These are phyloP conservation scores for Damaliscus lunatus DNA, from an alignment of 2,113 vertebrate genomes.

Conservation along the genomic window DNA sequence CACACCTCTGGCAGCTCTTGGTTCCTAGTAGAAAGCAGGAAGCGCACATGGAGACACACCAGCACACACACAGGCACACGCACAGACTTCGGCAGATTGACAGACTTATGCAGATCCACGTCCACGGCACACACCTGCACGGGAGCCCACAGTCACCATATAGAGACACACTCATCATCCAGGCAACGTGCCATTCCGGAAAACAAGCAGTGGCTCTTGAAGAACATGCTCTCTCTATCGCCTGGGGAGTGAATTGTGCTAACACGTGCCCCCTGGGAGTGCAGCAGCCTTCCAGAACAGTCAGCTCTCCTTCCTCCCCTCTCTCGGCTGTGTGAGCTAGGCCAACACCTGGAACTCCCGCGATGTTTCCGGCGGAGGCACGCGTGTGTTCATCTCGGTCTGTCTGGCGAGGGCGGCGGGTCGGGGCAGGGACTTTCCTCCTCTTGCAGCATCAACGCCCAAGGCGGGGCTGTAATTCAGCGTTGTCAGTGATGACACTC, in stretches of 20 bases:
- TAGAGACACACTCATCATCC: neutral
- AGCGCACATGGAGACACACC: accelerated
- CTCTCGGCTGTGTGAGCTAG: neutral
- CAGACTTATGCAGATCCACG: neutral
- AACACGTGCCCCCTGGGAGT: neutral
- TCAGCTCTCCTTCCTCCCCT: neutral
- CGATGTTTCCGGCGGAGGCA: neutral
- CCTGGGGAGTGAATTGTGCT: neutral
- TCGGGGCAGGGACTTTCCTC: neutral
- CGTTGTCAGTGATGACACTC: neutral
- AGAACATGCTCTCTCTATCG: neutral
- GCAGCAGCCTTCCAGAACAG: neutral
- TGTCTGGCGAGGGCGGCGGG: neutral
- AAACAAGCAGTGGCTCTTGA: neutral
- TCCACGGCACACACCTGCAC: neutral
- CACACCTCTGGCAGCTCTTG: neutral
- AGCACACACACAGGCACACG: neutral
- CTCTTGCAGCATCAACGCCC: neutral
- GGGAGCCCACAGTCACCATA: neutral
- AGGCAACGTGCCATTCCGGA: neutral
- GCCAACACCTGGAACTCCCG: neutral
- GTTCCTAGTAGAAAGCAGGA: neutral
- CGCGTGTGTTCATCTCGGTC: neutral
- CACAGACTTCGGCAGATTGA: neutral
- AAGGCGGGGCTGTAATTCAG: neutral